A percentile compares a stretch with the other conserved stretches of the same genome.
Evolutionary conservation across 2,113 vertebrate species (phyloP).

Genomic region (Catharus bicknelli): DNA sequence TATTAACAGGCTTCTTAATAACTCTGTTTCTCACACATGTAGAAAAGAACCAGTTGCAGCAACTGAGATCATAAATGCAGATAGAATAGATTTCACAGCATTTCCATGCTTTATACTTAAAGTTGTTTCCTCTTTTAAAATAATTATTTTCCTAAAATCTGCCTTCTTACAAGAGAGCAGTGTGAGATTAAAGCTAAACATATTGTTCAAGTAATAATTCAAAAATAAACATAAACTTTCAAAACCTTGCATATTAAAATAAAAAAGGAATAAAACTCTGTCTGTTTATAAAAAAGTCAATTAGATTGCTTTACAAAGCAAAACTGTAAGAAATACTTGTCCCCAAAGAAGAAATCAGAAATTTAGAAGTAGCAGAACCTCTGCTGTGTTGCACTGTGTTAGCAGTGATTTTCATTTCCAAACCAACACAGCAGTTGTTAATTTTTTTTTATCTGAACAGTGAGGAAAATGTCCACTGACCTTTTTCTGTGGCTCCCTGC

Average conservation of each 20-base stretch:
- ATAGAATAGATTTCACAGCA: neutral
- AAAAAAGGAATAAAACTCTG: accelerated
- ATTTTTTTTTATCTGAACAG: conserved; percentile 19
- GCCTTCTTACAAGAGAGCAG: neutral
- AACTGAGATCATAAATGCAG: neutral
- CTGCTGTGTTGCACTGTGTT: neutral
- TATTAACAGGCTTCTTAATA: neutral
- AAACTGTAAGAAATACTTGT: neutral
- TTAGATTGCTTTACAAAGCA: neutral
- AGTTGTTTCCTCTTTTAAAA: neutral
- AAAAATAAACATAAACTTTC: neutral
- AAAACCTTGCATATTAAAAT: neutral
- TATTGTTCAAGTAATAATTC: neutral
- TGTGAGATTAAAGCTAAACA: neutral
- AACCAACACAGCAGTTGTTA: neutral
- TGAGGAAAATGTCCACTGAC: neutral
- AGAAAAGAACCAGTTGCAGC: neutral
- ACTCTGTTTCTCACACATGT: neutral
- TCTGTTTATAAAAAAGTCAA: neutral
- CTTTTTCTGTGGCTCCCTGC: neutral
- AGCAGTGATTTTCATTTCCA: neutral
- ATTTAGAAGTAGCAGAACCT: neutral
- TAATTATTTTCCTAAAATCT: neutral
- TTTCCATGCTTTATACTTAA: neutral
- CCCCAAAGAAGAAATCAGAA: neutral